phyloP scores from a whole-genome alignment of 2,888 invertebrate species.

The Caenorhabditis panamensis region DNA sequence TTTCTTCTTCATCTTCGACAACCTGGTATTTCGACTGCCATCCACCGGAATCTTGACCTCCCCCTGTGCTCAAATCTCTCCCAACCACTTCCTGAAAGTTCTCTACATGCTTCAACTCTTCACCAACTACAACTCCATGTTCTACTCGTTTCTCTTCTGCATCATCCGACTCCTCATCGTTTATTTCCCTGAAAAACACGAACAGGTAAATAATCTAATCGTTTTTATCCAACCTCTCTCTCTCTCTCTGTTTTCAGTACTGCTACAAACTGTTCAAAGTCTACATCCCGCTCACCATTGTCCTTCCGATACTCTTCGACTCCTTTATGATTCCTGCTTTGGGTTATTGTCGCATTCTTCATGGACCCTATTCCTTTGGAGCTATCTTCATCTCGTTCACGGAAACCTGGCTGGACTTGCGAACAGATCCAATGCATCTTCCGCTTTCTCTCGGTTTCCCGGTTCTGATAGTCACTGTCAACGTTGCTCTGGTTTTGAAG shows the following conservation, averaged over 20 bases:
- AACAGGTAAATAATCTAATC: background rate
- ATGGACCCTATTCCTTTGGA: background rate
- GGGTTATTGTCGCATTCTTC: conserved; percentile 1
- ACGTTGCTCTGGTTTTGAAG: background rate
- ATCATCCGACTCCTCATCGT: conserved; percentile 12
- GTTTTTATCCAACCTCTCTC: background rate
- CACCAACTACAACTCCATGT: conserved; percentile 26
- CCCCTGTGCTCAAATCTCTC: background rate
- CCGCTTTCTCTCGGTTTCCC: background rate
- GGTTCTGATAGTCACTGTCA: background rate
- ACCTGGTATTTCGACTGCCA: conserved; percentile 8
- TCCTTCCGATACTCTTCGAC: background rate
- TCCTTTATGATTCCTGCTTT: conserved; percentile 15
- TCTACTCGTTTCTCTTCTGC: conserved; percentile 13
- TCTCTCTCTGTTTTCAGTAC: background rate
- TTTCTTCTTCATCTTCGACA: conserved; percentile 14
- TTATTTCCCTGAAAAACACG: conserved; percentile 3
- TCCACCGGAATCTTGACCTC: conserved; percentile 25
- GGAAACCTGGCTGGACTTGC: background rate
- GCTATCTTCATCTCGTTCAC: conserved; percentile 14
- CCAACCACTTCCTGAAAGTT: conserved; percentile 4
- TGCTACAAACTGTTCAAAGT: background rate
- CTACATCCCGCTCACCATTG: background rate
- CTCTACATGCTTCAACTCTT: conserved; percentile 6
- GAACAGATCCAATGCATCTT: conserved; percentile 10